phyloP scores from a whole-genome alignment of 1,140 invertebrate species.

The Nylanderia fulva region DNA sequence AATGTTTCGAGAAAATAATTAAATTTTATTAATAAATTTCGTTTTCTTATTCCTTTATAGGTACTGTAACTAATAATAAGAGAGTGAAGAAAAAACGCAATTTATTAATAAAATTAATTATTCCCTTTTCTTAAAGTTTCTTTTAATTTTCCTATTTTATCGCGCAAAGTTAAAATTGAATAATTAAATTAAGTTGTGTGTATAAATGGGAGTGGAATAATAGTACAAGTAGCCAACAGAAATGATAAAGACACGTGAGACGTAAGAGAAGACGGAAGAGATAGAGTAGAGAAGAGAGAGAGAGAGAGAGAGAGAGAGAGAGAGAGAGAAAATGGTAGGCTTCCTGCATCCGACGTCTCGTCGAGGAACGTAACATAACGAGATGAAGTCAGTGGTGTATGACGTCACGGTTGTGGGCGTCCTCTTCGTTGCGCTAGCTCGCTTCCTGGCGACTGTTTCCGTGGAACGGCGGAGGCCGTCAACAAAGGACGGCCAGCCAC shows the following conservation, averaged over 20 bases:
- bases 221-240: not conserved
- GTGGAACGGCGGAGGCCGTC: slow-evolving; percentile 79
- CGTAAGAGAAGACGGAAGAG: slow-evolving; percentile 24
- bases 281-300: slow-evolving; percentile 55
- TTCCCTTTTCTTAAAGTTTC: not conserved
- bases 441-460: slow-evolving; percentile 85
- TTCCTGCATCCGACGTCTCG: slow-evolving; percentile 84
- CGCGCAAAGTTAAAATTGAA: not conserved
- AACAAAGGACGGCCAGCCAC: slow-evolving; percentile 82
- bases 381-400: slow-evolving; percentile 85
- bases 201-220: not conserved
- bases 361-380: slow-evolving; percentile 82
- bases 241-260: slow-evolving; percentile 52
- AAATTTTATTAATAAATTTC: not conserved
- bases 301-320: slow-evolving; percentile 73
- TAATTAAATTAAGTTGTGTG: slow-evolving; percentile 7
- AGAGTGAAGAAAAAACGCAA: not conserved
- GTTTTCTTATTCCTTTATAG: no score
- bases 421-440: slow-evolving; percentile 81
- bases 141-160: not conserved
- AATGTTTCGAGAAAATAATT: not conserved
- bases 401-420: slow-evolving; percentile 84
- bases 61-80: not conserved
- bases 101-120: not conserved
- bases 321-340: slow-evolving; percentile 79